A percentile compares a stretch with the other conserved stretches of the same genome.
Conservation (phyloP, 2,888 invertebrate genomes). For the Sympetrum striolatum region DNA sequence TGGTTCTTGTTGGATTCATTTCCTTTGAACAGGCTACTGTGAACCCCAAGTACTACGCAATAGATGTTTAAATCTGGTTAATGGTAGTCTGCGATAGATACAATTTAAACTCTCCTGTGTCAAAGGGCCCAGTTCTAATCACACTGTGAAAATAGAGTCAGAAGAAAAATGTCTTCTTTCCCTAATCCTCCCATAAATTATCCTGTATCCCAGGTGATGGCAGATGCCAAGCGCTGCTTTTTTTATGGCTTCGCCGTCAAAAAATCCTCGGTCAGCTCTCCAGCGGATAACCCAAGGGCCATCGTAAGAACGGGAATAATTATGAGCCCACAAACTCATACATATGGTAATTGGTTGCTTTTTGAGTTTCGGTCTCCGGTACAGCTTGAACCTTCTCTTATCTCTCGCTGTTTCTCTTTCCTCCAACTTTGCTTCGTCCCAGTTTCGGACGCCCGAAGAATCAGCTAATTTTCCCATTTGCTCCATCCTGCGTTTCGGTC, state of each 20-base stretch:
- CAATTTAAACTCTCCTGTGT: no score
- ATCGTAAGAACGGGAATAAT: neutral
- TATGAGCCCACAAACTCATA: constrained; percentile 15
- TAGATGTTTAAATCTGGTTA: no score
- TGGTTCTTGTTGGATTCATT: no score
- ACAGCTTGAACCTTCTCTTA: neutral
- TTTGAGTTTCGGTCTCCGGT: neutral
- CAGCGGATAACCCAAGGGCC: neutral
- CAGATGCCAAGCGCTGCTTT: neutral
- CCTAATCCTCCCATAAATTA: neutral
- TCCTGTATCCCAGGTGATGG: neutral
- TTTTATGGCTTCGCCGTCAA: neutral
- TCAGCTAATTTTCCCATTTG: neutral
- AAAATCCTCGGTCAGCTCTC: neutral
- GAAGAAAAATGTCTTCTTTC: neutral
- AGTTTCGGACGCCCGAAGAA: neutral
- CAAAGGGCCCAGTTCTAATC: no score
- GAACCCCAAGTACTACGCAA: no score
- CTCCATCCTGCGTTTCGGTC: no score
- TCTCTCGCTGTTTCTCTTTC: neutral
- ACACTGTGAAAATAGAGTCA: neutral
- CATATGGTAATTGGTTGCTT: constrained; percentile 38
- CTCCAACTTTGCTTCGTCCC: neutral
- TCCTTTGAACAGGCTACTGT: no score
- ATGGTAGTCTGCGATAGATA: no score